Evolutionary conservation across 2,797 vertebrate species (phyloP).

Genomic region (Eupleurogrammus muticus): DNA sequence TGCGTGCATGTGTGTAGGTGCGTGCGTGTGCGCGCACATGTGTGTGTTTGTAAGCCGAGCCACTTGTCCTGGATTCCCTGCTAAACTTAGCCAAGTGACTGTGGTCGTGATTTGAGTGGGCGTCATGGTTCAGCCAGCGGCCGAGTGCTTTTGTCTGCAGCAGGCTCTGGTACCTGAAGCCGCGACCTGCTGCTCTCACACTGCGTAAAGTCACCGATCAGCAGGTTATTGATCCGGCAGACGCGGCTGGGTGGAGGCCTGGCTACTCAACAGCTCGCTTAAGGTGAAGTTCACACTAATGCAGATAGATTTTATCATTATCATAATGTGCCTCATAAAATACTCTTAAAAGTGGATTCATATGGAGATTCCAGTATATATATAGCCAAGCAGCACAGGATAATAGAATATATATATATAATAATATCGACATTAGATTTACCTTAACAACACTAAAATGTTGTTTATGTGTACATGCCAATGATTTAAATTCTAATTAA

Average conservation of each 20-base stretch:
- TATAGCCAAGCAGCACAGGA: too few relatives aligned
- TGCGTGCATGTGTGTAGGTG: conserved; percentile 7
- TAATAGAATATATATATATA: too few relatives aligned
- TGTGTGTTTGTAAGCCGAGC: conserved; percentile 69
- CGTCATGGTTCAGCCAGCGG: conserved; percentile 34
- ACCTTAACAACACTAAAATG: too few relatives aligned
- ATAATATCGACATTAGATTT: too few relatives aligned
- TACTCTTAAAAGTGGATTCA: not conserved
- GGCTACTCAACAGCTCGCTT: conserved; percentile 5
- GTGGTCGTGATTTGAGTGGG: conserved; percentile 43
- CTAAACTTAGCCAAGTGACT: conserved; percentile 78
- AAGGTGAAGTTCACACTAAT: conserved; percentile 28
- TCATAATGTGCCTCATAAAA: not conserved
- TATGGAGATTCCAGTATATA: too few relatives aligned
- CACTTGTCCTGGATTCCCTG: conserved; percentile 80
- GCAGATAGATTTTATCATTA: not conserved
- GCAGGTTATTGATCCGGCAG: conserved; percentile 49
- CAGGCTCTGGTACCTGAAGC: conserved; percentile 27
- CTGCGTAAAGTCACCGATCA: conserved; percentile 13
- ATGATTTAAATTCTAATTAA: too few relatives aligned
- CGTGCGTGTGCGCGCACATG: conserved; percentile 19
- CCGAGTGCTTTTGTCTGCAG: conserved; percentile 1
- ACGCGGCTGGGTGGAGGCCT: not conserved
- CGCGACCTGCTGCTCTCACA: conserved; percentile 18
- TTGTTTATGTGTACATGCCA: too few relatives aligned